Conservation (phyloP, 1,140 invertebrate genomes). For the Saccostrea cuccullata region DNA sequence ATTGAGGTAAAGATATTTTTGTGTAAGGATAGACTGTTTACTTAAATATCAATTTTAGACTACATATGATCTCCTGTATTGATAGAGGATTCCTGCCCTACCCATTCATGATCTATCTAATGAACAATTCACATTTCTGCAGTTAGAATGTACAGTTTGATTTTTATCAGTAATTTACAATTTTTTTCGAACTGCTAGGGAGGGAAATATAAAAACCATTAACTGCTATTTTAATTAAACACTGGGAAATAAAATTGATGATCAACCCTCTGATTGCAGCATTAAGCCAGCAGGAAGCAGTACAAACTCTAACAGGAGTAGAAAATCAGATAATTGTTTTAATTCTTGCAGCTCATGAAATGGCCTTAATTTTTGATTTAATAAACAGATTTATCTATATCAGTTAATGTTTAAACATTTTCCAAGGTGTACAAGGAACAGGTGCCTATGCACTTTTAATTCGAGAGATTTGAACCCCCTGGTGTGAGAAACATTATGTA, state of each 20-base stretch:
- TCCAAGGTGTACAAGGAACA: slow-evolving; percentile 22
- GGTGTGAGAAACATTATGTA: not conserved
- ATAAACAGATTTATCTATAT: slow-evolving; percentile 22
- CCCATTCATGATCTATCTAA: not conserved
- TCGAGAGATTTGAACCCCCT: not conserved
- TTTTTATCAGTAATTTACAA: slow-evolving; percentile 29
- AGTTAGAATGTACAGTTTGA: not conserved
- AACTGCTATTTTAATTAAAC: slow-evolving; percentile 15
- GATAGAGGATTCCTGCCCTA: slow-evolving; percentile 7
- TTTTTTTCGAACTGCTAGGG: not conserved
- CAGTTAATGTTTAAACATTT: not conserved
- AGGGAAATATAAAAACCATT: slow-evolving; percentile 3
- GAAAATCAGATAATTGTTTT: slow-evolving; percentile 36
- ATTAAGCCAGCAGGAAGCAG: slow-evolving; percentile 5
- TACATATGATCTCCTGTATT: not conserved
- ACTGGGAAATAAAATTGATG: slow-evolving; percentile 8
- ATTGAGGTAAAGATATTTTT: not conserved
- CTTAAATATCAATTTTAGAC: slow-evolving; percentile 23
- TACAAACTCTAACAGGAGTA: not conserved
- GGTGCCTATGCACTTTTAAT: slow-evolving; percentile 12
- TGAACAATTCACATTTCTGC: slow-evolving; percentile 23
- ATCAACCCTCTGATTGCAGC: slow-evolving; percentile 4
- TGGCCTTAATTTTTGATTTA: slow-evolving; percentile 30
- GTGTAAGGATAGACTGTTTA: not conserved
- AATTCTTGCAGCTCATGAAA: slow-evolving; percentile 17